These are phyloP conservation scores for Microplitis demolitor DNA, from an alignment of 1,140 invertebrate genomes.

Conservation along the genomic window DNA sequence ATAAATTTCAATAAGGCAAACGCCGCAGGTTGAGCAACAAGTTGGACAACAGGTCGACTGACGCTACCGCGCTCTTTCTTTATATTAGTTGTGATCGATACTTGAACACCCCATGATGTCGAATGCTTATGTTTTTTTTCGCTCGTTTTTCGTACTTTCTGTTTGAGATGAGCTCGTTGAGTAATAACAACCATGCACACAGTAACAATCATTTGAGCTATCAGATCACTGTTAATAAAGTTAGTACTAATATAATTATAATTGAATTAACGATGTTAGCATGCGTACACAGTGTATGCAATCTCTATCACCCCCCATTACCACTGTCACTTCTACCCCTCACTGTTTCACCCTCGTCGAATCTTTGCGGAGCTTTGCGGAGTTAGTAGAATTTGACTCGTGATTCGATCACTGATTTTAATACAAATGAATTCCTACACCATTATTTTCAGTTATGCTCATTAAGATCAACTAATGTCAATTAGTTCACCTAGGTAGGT, in stretches of 20 bases:
- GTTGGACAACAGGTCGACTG: conserved; percentile 59
- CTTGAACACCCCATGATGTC: too few relatives aligned
- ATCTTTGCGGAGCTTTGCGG: not conserved
- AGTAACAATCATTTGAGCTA: too few relatives aligned
- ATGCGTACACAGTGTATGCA: conserved; percentile 15
- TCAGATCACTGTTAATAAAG: too few relatives aligned
- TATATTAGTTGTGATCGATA: not conserved
- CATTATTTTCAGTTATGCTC: not conserved
- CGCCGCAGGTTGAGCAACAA: conserved; percentile 48
- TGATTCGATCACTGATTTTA: not conserved
- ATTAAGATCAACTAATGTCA: not conserved
- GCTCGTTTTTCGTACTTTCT: too few relatives aligned
- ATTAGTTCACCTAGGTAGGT: not conserved
- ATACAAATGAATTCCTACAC: not conserved
- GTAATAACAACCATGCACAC: too few relatives aligned
- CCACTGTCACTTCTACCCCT: conserved; percentile 6
- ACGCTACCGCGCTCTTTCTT: not conserved
- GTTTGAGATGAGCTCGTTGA: too few relatives aligned
- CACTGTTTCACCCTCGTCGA: not conserved
- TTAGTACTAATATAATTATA: not conserved
- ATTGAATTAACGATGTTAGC: conserved; percentile 23
- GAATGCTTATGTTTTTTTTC: too few relatives aligned
- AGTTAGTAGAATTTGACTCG: not conserved
- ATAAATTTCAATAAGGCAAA: conserved; percentile 13
- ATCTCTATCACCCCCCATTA: conserved; percentile 24